phyloP scores from a whole-genome alignment of 2,888 invertebrate genomes.

The Ormyrus pomaceus region DNA sequence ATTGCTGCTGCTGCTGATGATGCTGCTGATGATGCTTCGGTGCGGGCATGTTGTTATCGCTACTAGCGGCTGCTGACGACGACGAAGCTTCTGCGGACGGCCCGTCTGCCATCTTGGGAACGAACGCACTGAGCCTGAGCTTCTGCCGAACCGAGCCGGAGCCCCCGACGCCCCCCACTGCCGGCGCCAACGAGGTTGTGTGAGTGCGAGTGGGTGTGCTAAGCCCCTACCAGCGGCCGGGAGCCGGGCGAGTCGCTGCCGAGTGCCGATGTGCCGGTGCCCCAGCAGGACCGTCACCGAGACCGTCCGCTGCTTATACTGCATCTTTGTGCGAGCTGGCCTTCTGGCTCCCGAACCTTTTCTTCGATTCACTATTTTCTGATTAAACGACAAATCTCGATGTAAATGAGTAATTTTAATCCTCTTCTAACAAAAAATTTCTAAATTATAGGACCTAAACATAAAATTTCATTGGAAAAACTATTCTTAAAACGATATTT shows the following conservation, averaged over 20 bases:
- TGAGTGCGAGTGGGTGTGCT: too few relatives aligned
- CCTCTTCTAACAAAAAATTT: too few relatives aligned
- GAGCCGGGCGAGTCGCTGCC: conserved; percentile 17
- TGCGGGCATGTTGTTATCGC: conserved; percentile 13
- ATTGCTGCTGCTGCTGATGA: conserved; percentile 20
- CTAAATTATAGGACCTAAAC: too few relatives aligned
- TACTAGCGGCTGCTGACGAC: conserved; percentile 70
- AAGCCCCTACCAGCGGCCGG: too few relatives aligned
- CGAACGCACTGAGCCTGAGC: conserved; percentile 76
- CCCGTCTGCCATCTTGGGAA: conserved; percentile 88
- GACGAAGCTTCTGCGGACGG: conserved; percentile 81
- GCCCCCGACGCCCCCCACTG: not conserved
- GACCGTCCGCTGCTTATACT: not conserved
- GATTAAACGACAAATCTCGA: too few relatives aligned
- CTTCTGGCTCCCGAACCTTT: too few relatives aligned
- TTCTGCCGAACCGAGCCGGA: not conserved
- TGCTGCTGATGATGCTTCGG: conserved; percentile 36
- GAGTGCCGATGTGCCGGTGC: not conserved
- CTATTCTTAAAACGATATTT: too few relatives aligned
- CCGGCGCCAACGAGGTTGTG: conserved; percentile 8
- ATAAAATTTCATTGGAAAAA: too few relatives aligned
- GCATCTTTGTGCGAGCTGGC: too few relatives aligned
- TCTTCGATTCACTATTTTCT: too few relatives aligned
- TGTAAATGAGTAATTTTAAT: too few relatives aligned
- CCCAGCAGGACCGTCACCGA: too few relatives aligned